Conservation (phyloP, 2,888 invertebrate genomes). For the Psococerastis gibbosa region DNA sequence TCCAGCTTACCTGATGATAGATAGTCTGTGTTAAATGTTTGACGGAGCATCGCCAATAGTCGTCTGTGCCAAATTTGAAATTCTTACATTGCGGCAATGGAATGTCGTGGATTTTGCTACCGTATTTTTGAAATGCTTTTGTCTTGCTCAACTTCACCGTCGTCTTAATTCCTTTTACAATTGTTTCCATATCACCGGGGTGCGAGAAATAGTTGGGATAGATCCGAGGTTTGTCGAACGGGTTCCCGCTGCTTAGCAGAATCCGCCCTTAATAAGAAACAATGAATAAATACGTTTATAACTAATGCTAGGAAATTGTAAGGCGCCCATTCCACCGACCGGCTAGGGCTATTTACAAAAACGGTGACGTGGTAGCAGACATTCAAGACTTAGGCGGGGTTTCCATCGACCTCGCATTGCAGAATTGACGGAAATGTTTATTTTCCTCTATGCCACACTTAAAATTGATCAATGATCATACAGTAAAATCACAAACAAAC, state of each 20-base stretch:
- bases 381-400: too few relatives aligned
- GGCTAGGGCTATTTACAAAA: too few relatives aligned
- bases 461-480: too few relatives aligned
- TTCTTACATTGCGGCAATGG: slow-evolving; percentile 9
- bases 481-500: too few relatives aligned
- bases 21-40: slow-evolving; percentile 17
- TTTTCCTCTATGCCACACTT: too few relatives aligned
- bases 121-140: slow-evolving; percentile 17
- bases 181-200: slow-evolving; percentile 23
- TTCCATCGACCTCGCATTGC: too few relatives aligned
- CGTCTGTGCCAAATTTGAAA: slow-evolving; percentile 16
- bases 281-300: too few relatives aligned
- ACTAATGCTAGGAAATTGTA: too few relatives aligned
- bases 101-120: slow-evolving; percentile 9
- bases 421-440: too few relatives aligned
- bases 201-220: slow-evolving; percentile 61
- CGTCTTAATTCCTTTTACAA: slow-evolving; percentile 31
- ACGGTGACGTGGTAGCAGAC: too few relatives aligned
- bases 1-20: slow-evolving; percentile 3
- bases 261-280: slow-evolving; percentile 28
- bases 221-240: slow-evolving; percentile 48
- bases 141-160: slow-evolving; percentile 21
- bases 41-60: slow-evolving; percentile 21
- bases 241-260: slow-evolving; percentile 47
- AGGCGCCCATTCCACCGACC: too few relatives aligned